phyloP scores from a whole-genome alignment of 2,113 vertebrate genomes.

The Etheostoma spectabile region DNA sequence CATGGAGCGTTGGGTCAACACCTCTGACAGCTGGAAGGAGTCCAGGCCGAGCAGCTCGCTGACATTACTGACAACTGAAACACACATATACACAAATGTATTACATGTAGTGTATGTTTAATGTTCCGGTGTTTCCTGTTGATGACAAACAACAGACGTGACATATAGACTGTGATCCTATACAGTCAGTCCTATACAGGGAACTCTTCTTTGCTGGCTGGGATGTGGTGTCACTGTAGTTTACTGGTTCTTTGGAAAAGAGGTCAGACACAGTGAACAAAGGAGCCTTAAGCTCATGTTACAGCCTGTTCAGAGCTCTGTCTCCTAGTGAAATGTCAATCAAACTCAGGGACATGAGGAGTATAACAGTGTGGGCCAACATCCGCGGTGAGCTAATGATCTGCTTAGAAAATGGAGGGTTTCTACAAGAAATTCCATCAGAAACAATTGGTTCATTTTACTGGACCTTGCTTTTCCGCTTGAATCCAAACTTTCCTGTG shows the following conservation, averaged over 20 bases:
- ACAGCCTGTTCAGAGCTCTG: slow-evolving; percentile 71
- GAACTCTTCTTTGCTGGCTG: slow-evolving; percentile 37
- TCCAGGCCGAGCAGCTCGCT: slow-evolving; percentile 93
- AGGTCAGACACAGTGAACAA: slow-evolving; percentile 73
- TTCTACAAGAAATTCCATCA: slow-evolving; percentile 10
- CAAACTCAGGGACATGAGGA: slow-evolving; percentile 52
- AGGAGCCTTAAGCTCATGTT: slow-evolving; percentile 76
- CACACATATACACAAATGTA: slow-evolving; percentile 45
- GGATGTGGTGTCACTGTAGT: slow-evolving; percentile 50
- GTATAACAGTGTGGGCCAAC: slow-evolving; percentile 22
- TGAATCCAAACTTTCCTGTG: neutral
- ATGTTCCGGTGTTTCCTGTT: slow-evolving; percentile 40
- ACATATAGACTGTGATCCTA: slow-evolving; percentile 38
- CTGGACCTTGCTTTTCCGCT: neutral
- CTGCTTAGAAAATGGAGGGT: slow-evolving; percentile 9
- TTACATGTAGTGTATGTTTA: slow-evolving; percentile 2
- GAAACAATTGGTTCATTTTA: neutral
- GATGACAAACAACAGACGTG: slow-evolving; percentile 48
- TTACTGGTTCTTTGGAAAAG: slow-evolving; percentile 66
- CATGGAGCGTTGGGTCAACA: slow-evolving; percentile 94
- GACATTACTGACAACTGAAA: slow-evolving; percentile 89
- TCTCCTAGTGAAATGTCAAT: slow-evolving; percentile 64
- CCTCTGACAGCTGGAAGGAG: slow-evolving; percentile 91
- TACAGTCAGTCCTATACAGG: slow-evolving; percentile 33
- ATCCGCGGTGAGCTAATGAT: slow-evolving; percentile 8